phyloP scores from a whole-genome alignment of 2,113 vertebrate species.

The Lonchura striata region DNA sequence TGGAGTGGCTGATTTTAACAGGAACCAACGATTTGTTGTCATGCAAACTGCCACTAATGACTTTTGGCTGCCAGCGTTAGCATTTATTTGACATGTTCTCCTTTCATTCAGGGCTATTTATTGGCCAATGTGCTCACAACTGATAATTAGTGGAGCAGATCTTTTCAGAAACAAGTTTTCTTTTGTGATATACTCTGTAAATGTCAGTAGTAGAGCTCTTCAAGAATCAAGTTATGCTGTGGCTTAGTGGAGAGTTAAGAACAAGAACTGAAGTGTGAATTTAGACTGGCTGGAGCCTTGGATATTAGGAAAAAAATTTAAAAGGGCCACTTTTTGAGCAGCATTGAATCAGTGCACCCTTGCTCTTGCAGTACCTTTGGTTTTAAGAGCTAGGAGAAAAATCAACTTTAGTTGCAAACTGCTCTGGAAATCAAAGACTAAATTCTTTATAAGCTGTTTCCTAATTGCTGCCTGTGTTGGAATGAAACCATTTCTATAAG shows the following conservation, averaged over 20 bases:
- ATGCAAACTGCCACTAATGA: background rate
- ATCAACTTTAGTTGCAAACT: background rate
- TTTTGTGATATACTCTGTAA: background rate
- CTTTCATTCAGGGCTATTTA: background rate
- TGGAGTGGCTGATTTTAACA: background rate
- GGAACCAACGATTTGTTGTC: slow-evolving; percentile 25
- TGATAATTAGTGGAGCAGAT: background rate
- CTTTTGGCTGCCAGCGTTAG: slow-evolving; percentile 17
- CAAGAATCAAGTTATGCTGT: background rate
- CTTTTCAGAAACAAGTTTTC: background rate
- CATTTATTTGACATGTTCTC: slow-evolving; percentile 5
- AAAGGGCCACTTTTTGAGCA: accelerated
- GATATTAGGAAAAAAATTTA: background rate
- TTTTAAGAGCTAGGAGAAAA: background rate
- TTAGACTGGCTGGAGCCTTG: background rate
- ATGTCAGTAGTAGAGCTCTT: background rate
- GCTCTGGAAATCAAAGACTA: background rate
- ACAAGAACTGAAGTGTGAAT: background rate
- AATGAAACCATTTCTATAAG: background rate
- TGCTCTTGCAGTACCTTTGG: background rate
- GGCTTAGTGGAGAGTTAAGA: background rate
- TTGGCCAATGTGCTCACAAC: background rate
- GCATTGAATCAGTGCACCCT: background rate
- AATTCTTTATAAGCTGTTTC: background rate
- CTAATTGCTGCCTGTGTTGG: background rate